Conservation (phyloP, 2,797 vertebrate species). For the Premnoplex brunnescens region DNA sequence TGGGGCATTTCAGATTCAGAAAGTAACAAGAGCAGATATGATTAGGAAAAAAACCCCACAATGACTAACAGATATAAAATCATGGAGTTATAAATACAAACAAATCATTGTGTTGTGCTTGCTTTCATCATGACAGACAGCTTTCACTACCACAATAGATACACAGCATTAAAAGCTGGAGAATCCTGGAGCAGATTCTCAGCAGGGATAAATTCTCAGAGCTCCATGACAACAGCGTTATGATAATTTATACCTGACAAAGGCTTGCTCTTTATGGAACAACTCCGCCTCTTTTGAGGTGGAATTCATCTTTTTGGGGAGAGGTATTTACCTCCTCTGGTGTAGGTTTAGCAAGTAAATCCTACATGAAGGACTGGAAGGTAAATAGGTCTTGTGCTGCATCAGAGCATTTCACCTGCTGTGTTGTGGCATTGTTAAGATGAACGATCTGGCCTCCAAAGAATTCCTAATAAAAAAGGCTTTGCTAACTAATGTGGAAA, state of each 20-base stretch:
- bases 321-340: neutral
- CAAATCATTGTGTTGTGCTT: neutral
- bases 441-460: neutral
- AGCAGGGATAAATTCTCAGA: neutral
- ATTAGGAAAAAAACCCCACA: neutral
- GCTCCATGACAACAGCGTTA: conserved; percentile 21
- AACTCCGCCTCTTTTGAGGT: neutral
- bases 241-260: conserved; percentile 13
- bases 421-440: neutral
- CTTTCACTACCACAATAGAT: neutral
- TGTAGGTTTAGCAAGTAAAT: neutral
- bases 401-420: neutral
- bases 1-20: neutral
- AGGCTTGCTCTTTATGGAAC: neutral
- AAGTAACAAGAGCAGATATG: neutral
- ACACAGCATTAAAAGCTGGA: neutral
- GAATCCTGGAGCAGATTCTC: conserved; percentile 1
- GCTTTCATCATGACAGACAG: neutral
- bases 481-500: conserved; percentile 44
- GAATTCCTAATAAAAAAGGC: conserved; percentile 2
- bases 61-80: neutral
- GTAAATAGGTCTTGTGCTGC: neutral
- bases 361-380: neutral
- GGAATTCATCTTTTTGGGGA: neutral
- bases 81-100: neutral